phyloP scores from a whole-genome alignment of 2,113 vertebrate species.

The Clarias gariepinus region DNA sequence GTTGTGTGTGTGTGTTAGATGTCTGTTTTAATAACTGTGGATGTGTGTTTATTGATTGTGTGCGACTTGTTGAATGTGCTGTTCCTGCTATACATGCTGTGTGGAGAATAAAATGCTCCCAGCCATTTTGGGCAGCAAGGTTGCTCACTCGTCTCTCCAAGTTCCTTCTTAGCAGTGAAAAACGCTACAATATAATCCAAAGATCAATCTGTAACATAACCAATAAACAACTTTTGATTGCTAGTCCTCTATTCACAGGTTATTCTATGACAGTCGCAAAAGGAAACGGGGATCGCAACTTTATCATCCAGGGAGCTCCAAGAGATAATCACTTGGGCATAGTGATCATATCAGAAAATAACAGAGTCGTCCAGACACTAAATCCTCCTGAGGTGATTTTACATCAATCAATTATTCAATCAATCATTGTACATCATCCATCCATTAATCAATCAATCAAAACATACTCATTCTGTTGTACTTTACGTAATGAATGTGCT shows the following conservation, averaged over 20 bases:
- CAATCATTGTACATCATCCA: too few relatives aligned
- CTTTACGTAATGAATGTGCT: neutral
- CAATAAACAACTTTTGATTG: neutral
- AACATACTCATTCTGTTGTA: neutral
- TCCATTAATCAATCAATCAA: too few relatives aligned
- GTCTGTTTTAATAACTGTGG: too few relatives aligned
- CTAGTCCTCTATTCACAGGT: slow-evolving; percentile 55
- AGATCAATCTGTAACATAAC: neutral
- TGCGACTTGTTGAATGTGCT: too few relatives aligned
- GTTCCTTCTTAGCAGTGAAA: too few relatives aligned
- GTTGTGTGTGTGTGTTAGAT: too few relatives aligned
- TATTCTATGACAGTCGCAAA: slow-evolving; percentile 66
- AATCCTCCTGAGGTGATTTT: slow-evolving; percentile 28
- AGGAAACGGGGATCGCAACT: fast-evolving
- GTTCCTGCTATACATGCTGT: too few relatives aligned
- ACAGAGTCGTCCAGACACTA: neutral
- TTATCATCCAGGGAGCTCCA: slow-evolving; percentile 68
- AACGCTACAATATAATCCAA: neutral
- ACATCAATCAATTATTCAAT: too few relatives aligned
- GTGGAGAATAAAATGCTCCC: too few relatives aligned
- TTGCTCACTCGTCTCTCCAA: too few relatives aligned
- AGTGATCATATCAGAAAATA: slow-evolving; percentile 44
- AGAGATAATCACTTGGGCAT: slow-evolving; percentile 65
- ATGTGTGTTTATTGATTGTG: too few relatives aligned
- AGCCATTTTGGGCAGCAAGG: too few relatives aligned